Evolutionary conservation across 2,888 invertebrate genomes (phyloP), one percentile per base, ranked within the genome.

Genomic region (Oconnorella tubifera): DNA sequence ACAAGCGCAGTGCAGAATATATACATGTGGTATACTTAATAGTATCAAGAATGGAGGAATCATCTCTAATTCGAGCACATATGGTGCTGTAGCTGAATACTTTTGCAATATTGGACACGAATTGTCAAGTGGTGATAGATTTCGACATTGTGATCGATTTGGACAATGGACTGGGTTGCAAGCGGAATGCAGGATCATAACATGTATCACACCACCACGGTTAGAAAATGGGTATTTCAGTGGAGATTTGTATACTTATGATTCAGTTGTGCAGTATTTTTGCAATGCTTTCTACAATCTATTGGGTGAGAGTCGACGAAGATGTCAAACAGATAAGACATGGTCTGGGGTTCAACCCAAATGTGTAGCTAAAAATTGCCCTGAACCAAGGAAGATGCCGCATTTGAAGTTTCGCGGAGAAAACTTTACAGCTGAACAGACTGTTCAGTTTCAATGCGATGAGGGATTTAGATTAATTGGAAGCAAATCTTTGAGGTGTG

Each of bases 11-110:
- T 71, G 71, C 40, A 59, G 40, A 10, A 73, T 78, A 3, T 70
- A 78, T 27, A 76, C 76, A 48, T 85, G 84, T 68, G 74, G 73
- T 3, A 67, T 75, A 0, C 80, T 83, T 6, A 64, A 65, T 27
- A 51, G 53, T 28, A 23, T 40, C 2, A 59, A 64, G 10, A 27
- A 60, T 23, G 60, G 48, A 14, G 25, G 10, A 14, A 51, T 50
- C 10, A 29, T 23, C 14, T 29, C 50, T 14, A 60, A 60, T 31
- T 29, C 49, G 28, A 60, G 50, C 33, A 55, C 33, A 1, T 61
- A 62, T 31, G 29, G 33, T 19, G 32, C 33, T 19, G 33, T 32
- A 19, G 48, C 61, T 3, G 31, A 40, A 50, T 61, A 64, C 32
- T n/a, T 27, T 19, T 64, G 63, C 33, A 27, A 63, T 19, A 40